Conservation (phyloP, 2,888 invertebrate species). For the Cotesia congregata region DNA sequence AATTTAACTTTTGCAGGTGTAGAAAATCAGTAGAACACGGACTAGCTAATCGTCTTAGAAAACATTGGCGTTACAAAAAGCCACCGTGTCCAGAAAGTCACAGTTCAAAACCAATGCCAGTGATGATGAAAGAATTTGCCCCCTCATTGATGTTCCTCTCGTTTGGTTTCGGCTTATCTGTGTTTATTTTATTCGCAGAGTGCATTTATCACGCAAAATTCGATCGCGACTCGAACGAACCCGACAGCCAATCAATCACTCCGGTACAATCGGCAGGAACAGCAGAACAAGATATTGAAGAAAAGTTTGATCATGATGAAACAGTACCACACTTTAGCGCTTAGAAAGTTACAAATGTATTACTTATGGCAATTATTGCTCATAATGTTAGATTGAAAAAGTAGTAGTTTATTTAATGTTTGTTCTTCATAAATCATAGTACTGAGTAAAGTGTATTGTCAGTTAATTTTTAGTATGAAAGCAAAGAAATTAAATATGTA, state of each 20-base stretch:
- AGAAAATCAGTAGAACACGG: slow-evolving; percentile 55
- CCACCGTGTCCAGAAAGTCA: slow-evolving; percentile 58
- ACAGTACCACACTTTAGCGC: not conserved
- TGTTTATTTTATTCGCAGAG: slow-evolving; percentile 50
- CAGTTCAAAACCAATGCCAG: slow-evolving; percentile 55
- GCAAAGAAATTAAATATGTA: no score
- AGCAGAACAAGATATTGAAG: not conserved
- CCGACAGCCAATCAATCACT: not conserved
- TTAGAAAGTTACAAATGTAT: not conserved
- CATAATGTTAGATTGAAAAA: no score
- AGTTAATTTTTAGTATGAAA: no score
- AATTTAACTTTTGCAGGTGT: slow-evolving; percentile 46
- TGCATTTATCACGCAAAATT: slow-evolving; percentile 29
- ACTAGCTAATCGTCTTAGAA: slow-evolving; percentile 46
- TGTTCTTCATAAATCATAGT: no score
- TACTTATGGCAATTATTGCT: not conserved
- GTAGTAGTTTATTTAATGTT: no score
- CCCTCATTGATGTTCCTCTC: slow-evolving; percentile 54
- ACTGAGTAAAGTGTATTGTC: no score
- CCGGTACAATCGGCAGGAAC: not conserved
- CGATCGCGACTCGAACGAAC: not conserved
- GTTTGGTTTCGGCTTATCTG: slow-evolving; percentile 48
- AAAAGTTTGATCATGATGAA: not conserved
- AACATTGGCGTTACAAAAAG: slow-evolving; percentile 53
- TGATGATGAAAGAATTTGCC: slow-evolving; percentile 55